Evolutionary conservation across 1,140 invertebrate species (phyloP).

Genomic region (Pseudomyrmex sp.): DNA sequence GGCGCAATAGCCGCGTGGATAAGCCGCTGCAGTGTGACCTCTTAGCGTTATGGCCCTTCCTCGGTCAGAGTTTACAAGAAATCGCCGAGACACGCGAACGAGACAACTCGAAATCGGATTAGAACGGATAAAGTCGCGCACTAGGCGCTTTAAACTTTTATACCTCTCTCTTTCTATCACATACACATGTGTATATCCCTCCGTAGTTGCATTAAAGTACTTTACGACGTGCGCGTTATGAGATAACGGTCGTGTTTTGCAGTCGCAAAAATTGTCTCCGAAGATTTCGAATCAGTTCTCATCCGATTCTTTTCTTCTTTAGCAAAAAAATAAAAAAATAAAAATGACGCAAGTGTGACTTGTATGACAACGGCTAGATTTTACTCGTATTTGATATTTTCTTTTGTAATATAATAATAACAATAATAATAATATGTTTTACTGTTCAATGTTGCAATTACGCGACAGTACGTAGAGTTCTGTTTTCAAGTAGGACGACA

Average conservation of each 20-base stretch:
- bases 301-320: background rate
- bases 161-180: too few species aligned
- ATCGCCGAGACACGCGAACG: constrained; percentile 24
- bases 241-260: background rate
- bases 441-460: constrained; percentile 28
- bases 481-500: constrained; percentile 34
- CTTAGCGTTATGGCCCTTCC: constrained; percentile 24
- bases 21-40: constrained; percentile 31
- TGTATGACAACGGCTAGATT: background rate
- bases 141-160: background rate
- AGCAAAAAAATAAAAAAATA: too few species aligned
- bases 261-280: too few species aligned
- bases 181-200: too few species aligned
- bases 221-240: constrained; percentile 1
- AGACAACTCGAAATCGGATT: constrained; percentile 28
- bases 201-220: too few species aligned
- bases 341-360: background rate
- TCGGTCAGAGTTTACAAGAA: constrained; percentile 12
- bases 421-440: background rate
- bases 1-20: constrained; percentile 33
- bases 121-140: constrained; percentile 7
- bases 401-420: too few species aligned
- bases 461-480: background rate
- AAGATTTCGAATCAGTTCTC: background rate
- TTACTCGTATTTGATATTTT: too few species aligned